Evolutionary conservation across 2,113 vertebrate genomes (phyloP).

Genomic region (Peromyscus polionotus): DNA sequence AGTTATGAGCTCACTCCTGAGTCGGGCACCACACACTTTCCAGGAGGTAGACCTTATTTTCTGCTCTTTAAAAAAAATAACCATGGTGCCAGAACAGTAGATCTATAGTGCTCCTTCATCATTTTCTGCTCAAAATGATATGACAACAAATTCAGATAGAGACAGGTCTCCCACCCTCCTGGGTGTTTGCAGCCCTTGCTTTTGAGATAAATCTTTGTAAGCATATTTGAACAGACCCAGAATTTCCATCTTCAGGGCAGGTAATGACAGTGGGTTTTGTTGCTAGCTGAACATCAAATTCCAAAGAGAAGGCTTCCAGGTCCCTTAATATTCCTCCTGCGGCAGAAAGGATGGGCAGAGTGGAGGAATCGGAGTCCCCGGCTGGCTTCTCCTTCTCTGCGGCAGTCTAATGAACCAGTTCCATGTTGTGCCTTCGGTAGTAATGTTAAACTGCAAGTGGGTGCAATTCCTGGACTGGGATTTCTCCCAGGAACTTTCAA

Average conservation of each 20-base stretch:
- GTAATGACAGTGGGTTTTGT: not conserved
- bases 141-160: not conserved
- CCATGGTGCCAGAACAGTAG: not conserved
- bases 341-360: not conserved
- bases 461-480: constrained; percentile 29
- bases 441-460: constrained; percentile 28
- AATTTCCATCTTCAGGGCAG: not conserved
- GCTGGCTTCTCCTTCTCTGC: not conserved
- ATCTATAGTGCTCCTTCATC: not conserved
- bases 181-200: not conserved
- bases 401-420: constrained; percentile 49
- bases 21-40: constrained; percentile 5
- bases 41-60: not conserved
- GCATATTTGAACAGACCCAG: constrained; percentile 7
- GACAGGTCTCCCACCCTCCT: not conserved
- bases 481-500: constrained; percentile 67
- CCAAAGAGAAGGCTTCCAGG: not conserved
- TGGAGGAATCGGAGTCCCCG: not conserved
- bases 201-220: constrained; percentile 37
- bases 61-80: not conserved
- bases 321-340: not conserved
- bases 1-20: not conserved
- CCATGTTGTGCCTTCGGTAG: constrained; percentile 21
- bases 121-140: constrained; percentile 46
- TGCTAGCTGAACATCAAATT: not conserved